Percentiles rank a stretch among this genome's conserved stretches.
Evolutionary conservation across 2,888 invertebrate species (phyloP).

Genomic region (Caenorhabditis sp.): DNA sequence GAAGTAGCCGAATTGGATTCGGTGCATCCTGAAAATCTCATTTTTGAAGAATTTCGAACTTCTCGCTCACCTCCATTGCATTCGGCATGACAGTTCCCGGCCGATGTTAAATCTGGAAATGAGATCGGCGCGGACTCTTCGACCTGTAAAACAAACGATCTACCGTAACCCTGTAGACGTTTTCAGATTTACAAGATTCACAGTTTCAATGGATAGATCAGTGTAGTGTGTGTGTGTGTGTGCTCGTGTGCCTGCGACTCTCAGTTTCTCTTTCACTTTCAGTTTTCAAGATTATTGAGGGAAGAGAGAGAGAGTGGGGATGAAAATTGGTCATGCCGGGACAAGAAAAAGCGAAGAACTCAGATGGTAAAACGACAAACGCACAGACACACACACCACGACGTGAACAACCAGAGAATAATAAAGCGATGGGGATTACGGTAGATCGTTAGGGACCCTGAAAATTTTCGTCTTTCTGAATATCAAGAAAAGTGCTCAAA

Average conservation of each 20-base stretch:
- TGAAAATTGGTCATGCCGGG: slow-evolving; percentile 14
- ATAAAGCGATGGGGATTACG: slow-evolving; percentile 25
- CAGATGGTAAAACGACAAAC: slow-evolving; percentile 20
- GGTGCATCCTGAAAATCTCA: slow-evolving; percentile 58
- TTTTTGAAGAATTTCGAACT: too few relatives aligned
- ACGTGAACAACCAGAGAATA: slow-evolving; percentile 40
- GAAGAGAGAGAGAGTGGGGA: neutral
- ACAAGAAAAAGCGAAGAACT: slow-evolving; percentile 5
- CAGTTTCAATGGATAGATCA: neutral
- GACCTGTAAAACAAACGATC: slow-evolving; percentile 51
- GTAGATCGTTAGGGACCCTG: slow-evolving; percentile 34
- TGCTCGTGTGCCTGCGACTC: slow-evolving; percentile 43
- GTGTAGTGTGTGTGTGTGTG: slow-evolving; percentile 20
- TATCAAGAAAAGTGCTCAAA: neutral
- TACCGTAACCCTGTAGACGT: slow-evolving; percentile 32
- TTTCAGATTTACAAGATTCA: neutral
- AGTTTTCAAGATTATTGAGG: neutral
- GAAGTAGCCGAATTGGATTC: slow-evolving; percentile 78
- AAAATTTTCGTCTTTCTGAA: neutral
- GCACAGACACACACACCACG: slow-evolving; percentile 50
- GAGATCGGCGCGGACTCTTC: slow-evolving; percentile 63
- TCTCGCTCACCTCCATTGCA: slow-evolving; percentile 73
- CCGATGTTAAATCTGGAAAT: slow-evolving; percentile 79
- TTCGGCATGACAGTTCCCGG: slow-evolving; percentile 79
- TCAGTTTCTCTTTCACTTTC: slow-evolving; percentile 30